Percentiles rank a stretch among this genome's conserved stretches.
Evolutionary conservation across 2,797 vertebrate species (phyloP).

Genomic region (Dryobates pubescens): DNA sequence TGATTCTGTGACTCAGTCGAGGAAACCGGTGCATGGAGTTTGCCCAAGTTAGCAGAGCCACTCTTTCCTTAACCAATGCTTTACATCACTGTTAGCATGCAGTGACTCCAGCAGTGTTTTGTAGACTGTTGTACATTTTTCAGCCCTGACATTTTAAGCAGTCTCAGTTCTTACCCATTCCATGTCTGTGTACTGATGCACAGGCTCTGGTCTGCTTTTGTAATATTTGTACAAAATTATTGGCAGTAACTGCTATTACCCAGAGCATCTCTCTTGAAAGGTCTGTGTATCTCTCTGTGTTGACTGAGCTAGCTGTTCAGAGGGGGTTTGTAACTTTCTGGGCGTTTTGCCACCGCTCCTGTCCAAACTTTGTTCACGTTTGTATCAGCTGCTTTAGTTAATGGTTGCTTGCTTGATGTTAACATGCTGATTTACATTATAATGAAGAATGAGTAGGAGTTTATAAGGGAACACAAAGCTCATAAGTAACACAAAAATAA

Average conservation of each 20-base stretch:
- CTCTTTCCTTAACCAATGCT: slow-evolving; percentile 7
- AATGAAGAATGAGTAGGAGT: slow-evolving; percentile 28
- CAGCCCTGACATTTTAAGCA: slow-evolving; percentile 59
- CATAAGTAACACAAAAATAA: slow-evolving; percentile 30
- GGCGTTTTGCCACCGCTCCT: slow-evolving; percentile 42
- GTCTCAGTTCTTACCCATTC: slow-evolving; percentile 10
- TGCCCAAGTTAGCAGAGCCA: neutral
- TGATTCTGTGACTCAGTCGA: neutral
- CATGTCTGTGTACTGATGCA: slow-evolving; percentile 4
- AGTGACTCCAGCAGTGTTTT: slow-evolving; percentile 46
- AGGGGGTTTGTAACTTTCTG: slow-evolving; percentile 4
- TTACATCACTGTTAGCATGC: neutral
- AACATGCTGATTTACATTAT: slow-evolving; percentile 37
- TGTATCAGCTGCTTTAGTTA: slow-evolving; percentile 18
- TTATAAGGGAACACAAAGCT: slow-evolving; percentile 14
- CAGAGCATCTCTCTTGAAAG: neutral
- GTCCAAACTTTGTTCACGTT: neutral
- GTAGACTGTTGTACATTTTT: slow-evolving; percentile 9
- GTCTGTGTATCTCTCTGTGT: neutral
- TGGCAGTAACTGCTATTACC: neutral
- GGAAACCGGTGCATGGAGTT: neutral
- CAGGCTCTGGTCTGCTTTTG: slow-evolving; percentile 20
- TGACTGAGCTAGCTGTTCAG: neutral
- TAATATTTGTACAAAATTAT: slow-evolving; percentile 31
- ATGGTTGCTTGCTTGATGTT: neutral